These are phyloP conservation scores for Decapterus maruadsi DNA, from an alignment of 2,797 vertebrate genomes.

Conservation along the genomic window DNA sequence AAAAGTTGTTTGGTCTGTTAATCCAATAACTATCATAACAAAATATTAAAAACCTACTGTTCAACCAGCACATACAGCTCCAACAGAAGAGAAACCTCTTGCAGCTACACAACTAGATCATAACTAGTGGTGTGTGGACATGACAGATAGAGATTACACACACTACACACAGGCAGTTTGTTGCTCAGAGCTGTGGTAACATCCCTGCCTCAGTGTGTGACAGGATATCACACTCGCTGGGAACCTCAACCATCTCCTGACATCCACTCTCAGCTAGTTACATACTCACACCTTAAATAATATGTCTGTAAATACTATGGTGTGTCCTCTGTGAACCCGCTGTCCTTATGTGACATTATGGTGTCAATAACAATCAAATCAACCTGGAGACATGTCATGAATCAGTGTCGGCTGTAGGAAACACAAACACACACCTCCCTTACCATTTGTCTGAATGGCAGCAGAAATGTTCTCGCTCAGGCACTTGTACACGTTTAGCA, in stretches of 20 bases:
- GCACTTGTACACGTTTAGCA: constrained; percentile 99
- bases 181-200: neutral
- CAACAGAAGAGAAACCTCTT: neutral
- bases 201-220: neutral
- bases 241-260: neutral
- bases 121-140: no score
- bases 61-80: neutral
- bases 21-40: constrained; percentile 1
- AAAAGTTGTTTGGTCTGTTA: neutral
- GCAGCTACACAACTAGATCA: neutral
- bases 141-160: no score
- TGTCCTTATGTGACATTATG: neutral
- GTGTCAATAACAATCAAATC: no score
- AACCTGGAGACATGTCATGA: neutral
- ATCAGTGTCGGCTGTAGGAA: neutral
- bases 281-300: neutral
- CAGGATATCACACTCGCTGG: neutral
- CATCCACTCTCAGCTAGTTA: neutral
- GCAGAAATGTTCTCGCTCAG: constrained; percentile 99
- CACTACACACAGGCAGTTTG: neutral
- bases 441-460: constrained; percentile 98
- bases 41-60: neutral
- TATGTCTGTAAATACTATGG: neutral
- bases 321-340: neutral
- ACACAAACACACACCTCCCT: constrained; percentile 47